These are phyloP conservation scores for Carassius carassius DNA, from an alignment of 2,113 vertebrate species.

Conservation along the genomic window DNA sequence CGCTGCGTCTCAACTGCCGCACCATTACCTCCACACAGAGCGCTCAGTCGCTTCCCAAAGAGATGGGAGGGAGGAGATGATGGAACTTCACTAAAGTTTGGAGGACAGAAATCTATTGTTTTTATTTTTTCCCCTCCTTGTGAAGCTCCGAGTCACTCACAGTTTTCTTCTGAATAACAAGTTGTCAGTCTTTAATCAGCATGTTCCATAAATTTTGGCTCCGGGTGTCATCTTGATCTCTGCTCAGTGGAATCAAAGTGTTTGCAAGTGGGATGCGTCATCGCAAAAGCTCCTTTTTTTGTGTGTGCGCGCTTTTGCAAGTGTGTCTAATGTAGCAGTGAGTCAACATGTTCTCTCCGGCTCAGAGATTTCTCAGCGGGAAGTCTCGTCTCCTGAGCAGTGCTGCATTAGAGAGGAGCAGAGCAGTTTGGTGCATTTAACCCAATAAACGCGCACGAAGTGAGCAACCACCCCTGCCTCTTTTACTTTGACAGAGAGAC, in stretches of 20 bases:
- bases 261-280: constrained; percentile 29
- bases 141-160: not conserved
- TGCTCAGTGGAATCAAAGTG: constrained; percentile 30
- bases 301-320: constrained; percentile 23
- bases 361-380: constrained; percentile 47
- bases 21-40: constrained; percentile 40
- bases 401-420: constrained; percentile 42
- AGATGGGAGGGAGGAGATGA: not conserved
- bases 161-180: not conserved
- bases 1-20: constrained; percentile 42
- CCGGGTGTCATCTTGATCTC: constrained; percentile 30
- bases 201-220: not conserved
- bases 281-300: not conserved
- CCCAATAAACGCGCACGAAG: constrained; percentile 37
- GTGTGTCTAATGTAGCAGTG: constrained; percentile 48
- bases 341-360: constrained; percentile 49
- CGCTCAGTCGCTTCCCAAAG: not conserved
- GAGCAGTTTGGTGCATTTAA: constrained; percentile 46
- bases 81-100: constrained; percentile 30
- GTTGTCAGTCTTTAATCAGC: constrained; percentile 33
- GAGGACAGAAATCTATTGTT: constrained; percentile 27
- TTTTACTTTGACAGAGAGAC: not conserved
- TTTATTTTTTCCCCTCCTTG: not conserved
- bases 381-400: constrained; percentile 42
- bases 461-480: constrained; percentile 26